phyloP scores from a whole-genome alignment of 2,113 vertebrate genomes.

The Nanorana parkeri region DNA sequence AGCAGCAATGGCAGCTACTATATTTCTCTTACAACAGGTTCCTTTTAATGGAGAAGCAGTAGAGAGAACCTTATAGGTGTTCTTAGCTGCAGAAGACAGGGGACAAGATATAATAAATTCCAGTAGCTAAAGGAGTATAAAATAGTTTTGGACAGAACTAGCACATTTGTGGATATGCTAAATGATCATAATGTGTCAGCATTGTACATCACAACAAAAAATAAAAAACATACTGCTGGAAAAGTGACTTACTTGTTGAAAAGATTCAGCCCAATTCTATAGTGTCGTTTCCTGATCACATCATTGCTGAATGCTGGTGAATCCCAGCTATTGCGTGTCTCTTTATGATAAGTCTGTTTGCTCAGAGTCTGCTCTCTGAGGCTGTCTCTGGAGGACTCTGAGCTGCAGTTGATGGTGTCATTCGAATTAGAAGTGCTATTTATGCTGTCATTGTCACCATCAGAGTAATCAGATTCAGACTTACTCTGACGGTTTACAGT shows the following conservation, averaged over 20 bases:
- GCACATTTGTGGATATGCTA: too few relatives aligned
- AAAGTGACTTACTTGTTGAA: slow-evolving; percentile 92
- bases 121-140: too few relatives aligned
- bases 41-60: too few relatives aligned
- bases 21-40: too few relatives aligned
- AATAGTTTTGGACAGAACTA: too few relatives aligned
- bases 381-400: slow-evolving; percentile 93
- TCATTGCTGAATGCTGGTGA: slow-evolving; percentile 97
- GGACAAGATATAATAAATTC: too few relatives aligned
- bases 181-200: too few relatives aligned
- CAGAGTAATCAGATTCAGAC: slow-evolving; percentile 94
- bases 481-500: slow-evolving; percentile 92
- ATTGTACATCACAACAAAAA: too few relatives aligned
- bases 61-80: too few relatives aligned
- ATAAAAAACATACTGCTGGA: too few relatives aligned
- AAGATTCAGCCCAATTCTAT: slow-evolving; percentile 95
- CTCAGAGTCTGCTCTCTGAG: slow-evolving; percentile 93
- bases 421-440: slow-evolving; percentile 99
- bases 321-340: slow-evolving; percentile 97
- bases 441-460: slow-evolving; percentile 95
- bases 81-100: too few relatives aligned
- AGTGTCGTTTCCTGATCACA: slow-evolving; percentile 93
- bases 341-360: slow-evolving; percentile 98
- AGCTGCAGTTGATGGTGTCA: slow-evolving; percentile 97
- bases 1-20: too few relatives aligned